Evolutionary conservation across 2,888 invertebrate species (phyloP).

Genomic region (Parnassius orleans): DNA sequence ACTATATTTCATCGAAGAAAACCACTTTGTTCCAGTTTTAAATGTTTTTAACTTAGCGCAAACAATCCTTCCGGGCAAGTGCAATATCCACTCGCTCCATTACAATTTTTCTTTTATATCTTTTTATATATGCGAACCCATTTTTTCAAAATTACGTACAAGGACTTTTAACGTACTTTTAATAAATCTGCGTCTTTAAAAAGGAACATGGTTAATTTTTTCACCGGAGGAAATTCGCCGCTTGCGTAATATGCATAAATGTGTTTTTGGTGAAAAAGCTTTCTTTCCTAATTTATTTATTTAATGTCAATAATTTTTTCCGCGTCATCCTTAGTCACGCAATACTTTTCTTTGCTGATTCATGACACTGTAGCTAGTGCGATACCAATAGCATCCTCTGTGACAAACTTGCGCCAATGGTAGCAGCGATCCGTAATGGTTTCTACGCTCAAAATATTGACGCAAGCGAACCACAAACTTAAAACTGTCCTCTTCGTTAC

Average conservation of each 20-base stretch:
- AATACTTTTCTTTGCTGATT: neutral
- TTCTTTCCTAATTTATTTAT: neutral
- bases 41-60: slow-evolving; percentile 31
- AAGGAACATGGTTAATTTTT: neutral
- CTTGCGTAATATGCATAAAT: neutral
- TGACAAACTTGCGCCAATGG: neutral
- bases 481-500: neutral
- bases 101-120: slow-evolving; percentile 31
- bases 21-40: slow-evolving; percentile 30
- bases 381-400: neutral
- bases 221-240: neutral
- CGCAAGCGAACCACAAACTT: neutral
- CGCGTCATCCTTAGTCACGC: neutral
- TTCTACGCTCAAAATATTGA: neutral
- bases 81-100: slow-evolving; percentile 25
- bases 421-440: neutral
- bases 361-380: neutral
- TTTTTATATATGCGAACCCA: slow-evolving; percentile 27
- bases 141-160: slow-evolving; percentile 11
- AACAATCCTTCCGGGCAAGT: slow-evolving; percentile 18
- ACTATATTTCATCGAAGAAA: slow-evolving; percentile 31
- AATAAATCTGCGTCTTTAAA: too few species aligned
- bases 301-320: neutral
- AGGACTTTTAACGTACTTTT: too few species aligned
- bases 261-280: neutral